Conservation (phyloP, 2,113 vertebrate species). For the Cairina moschata region DNA sequence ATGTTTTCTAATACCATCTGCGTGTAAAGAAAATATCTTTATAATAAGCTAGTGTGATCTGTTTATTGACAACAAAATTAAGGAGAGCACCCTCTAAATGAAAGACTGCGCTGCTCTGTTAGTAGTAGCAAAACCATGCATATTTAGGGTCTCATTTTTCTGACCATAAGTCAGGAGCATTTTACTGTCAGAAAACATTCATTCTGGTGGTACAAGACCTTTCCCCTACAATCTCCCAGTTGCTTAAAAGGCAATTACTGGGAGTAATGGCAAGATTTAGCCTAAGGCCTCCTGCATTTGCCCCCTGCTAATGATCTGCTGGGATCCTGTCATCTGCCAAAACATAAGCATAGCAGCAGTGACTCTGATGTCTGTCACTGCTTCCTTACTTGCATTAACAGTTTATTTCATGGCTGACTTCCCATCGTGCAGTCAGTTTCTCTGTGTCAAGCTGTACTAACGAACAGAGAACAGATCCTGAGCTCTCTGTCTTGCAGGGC, state of each 20-base stretch:
- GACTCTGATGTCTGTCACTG: not conserved
- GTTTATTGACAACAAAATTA: not conserved
- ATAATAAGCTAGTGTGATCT: not conserved
- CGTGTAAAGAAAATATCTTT: not conserved
- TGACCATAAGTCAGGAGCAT: not conserved
- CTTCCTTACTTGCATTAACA: constrained; percentile 2
- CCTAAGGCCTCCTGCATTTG: constrained; percentile 14
- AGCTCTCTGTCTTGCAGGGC: not conserved
- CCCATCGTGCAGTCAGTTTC: not conserved
- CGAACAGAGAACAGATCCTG: not conserved
- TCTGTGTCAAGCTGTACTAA: not conserved
- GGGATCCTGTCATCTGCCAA: not conserved
- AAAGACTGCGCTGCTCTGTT: not conserved
- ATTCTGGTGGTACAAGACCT: constrained; percentile 22
- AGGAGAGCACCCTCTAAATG: not conserved
- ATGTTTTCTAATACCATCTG: constrained; percentile 22
- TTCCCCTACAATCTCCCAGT: constrained; percentile 5
- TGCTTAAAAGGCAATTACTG: constrained; percentile 30
- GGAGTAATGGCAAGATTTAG: constrained; percentile 2
- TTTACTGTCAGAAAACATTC: not conserved
- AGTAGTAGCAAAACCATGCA: not conserved
- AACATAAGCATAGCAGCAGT: not conserved
- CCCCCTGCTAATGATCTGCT: constrained; percentile 28
- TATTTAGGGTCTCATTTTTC: not conserved
- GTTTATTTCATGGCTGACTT: constrained; percentile 31